Evolutionary conservation across 92 coral and sea anemone species (phyloP), one percentile per base, ranked within the genome.

Genomic region (Parazoanthus swiftii): DNA sequence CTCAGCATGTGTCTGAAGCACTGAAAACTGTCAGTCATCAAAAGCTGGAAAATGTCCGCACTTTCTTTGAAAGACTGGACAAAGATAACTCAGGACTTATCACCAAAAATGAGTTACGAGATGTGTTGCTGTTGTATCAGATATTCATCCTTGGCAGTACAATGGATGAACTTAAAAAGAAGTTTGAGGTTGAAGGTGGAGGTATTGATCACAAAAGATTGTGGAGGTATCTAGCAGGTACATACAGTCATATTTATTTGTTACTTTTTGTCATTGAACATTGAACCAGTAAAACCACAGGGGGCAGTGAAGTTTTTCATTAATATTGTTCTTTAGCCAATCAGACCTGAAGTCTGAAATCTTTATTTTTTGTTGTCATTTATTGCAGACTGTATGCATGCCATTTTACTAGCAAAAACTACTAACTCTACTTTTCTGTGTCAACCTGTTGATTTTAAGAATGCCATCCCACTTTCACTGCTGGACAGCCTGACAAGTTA

Each of bases 61-160:
- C 25, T 75, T 86, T 81, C 16, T 92, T 94, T 66, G 79, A 88
- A 38, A 73, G 86, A 29, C 90, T 94, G 43, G 97, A 94, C 65
- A 85, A 54, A 18, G 94, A 91, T 80, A 68, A 72, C n/a, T 93
- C 95, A 21, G 96, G 94, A 14, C 89, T 86, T 13, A 91, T 94
- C 15, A 94, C 96, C 8, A 88, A 89, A 15, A 86, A 92, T 58
- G 97, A 94, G 65, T 74, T 92, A 18, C 82, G 79, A 21, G 88
- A 92, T 38, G 97, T 91, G 59, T 89, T 94, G 77, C 93, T 90
- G 23, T 68, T 86, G 26, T 88, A 94, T 87, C 86, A 85, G 76
- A 92, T 94, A 36, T 91, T 94, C 39, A 92, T 94, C 58, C 93
- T 94, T 79, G 97, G 95, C 25, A 81, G 88, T 9, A 90, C 93